These are phyloP conservation scores for Limnephilus rhombicus DNA, from an alignment of 2,888 invertebrate species.

Conservation along the genomic window DNA sequence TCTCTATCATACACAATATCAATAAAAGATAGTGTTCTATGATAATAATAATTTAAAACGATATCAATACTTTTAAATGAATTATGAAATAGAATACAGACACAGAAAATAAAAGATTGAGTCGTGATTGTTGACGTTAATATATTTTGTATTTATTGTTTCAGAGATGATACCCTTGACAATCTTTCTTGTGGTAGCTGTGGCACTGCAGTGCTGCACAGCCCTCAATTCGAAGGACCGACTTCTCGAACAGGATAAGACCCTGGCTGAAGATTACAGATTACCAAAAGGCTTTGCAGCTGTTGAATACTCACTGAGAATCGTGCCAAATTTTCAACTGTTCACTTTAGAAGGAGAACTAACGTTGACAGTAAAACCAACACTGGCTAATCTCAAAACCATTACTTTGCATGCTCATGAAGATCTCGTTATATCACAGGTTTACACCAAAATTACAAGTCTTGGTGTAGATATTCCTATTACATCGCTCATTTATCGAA, in stretches of 20 bases:
- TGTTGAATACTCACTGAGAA: slow-evolving; percentile 6
- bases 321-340: slow-evolving; percentile 39
- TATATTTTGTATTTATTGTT: not conserved
- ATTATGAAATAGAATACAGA: not conserved
- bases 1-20: not conserved
- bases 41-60: not conserved
- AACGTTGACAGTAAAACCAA: slow-evolving; percentile 71
- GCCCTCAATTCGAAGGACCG: not conserved
- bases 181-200: not conserved
- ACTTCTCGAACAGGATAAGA: not conserved
- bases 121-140: not conserved
- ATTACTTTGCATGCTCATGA: slow-evolving; percentile 72
- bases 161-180: not conserved
- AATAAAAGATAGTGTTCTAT: not conserved
- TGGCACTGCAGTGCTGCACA: not conserved
- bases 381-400: slow-evolving; percentile 69
- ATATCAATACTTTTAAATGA: not conserved
- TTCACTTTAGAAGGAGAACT: slow-evolving; percentile 77
- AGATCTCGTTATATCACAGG: slow-evolving; percentile 68
- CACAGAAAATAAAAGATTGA: not conserved
- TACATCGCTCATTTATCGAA: not conserved
- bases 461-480: not conserved
- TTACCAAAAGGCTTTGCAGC: slow-evolving; percentile 38
- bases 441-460: not conserved
- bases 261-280: slow-evolving; percentile 41